Percentiles rank a stretch among this genome's conserved stretches.
Conservation (phyloP, 1,140 invertebrate species). For the Diplogasteroides magnus region DNA sequence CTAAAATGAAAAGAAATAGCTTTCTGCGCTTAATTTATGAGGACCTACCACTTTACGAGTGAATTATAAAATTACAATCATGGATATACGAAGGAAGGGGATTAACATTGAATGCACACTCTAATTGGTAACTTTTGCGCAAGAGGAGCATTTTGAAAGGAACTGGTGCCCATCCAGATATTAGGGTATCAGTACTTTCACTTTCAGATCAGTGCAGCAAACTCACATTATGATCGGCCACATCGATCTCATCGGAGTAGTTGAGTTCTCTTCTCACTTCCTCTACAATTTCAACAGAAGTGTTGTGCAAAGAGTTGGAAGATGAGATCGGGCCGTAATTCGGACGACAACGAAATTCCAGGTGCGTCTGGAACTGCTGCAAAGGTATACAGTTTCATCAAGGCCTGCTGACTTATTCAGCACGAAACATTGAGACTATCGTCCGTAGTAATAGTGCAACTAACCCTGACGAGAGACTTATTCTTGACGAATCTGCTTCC, state of each 20-base stretch:
- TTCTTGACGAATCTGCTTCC: constrained; percentile 25
- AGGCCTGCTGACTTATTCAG: not conserved
- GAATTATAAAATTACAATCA: no score
- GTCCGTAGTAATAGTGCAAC: not conserved
- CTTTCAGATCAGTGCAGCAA: not conserved
- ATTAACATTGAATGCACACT: not conserved
- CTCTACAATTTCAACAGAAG: not conserved
- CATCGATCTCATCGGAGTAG: not conserved
- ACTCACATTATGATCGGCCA: not conserved
- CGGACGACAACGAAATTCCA: not conserved
- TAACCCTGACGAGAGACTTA: constrained; percentile 25
- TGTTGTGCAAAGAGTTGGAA: not conserved
- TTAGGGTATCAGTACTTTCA: no score
- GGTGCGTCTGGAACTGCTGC: not conserved
- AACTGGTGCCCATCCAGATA: not conserved
- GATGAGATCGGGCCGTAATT: not conserved
- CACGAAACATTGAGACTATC: not conserved
- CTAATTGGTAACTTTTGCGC: not conserved
- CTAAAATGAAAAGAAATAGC: no score
- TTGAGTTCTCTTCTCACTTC: not conserved
- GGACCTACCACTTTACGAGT: no score
- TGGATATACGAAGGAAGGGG: no score
- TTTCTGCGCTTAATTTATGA: no score
- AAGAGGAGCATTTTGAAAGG: not conserved
- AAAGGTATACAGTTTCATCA: not conserved